Conservation (phyloP, 2,888 invertebrate species). For the Leptinotarsa tumamoca region DNA sequence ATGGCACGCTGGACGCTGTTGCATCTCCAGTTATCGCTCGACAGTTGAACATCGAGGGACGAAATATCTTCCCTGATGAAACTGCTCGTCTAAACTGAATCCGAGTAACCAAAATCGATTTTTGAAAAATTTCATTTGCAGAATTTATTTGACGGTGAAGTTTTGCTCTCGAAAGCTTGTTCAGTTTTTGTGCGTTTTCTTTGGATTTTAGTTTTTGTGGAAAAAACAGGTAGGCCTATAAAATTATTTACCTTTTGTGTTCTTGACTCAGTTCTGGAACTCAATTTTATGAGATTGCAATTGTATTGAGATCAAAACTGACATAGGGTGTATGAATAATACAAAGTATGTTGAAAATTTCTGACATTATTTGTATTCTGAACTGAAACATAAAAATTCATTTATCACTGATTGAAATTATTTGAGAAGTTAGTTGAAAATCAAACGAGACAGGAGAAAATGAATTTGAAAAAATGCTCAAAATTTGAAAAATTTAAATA, state of each 20-base stretch:
- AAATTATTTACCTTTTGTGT: neutral
- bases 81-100: constrained; percentile 27
- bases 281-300: neutral
- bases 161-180: neutral
- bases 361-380: no score
- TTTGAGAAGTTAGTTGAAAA: no score
- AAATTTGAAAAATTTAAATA: no score
- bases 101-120: constrained; percentile 20
- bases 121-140: constrained; percentile 15
- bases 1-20: constrained; percentile 62
- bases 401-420: no score
- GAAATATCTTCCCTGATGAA: constrained; percentile 38
- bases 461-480: no score
- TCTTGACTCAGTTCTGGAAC: neutral
- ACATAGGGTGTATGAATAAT: neutral
- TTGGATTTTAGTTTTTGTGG: constrained; percentile 12
- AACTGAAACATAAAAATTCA: no score
- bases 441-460: no score
- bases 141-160: neutral
- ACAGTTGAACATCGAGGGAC: constrained; percentile 54
- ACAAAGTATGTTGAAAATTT: neutral
- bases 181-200: constrained; percentile 19
- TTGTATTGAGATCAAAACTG: neutral
- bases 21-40: constrained; percentile 61
- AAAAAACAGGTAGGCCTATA: constrained; percentile 9